phyloP scores from a whole-genome alignment of 2,797 vertebrate genomes.

The Coccyzus lansbergi region DNA sequence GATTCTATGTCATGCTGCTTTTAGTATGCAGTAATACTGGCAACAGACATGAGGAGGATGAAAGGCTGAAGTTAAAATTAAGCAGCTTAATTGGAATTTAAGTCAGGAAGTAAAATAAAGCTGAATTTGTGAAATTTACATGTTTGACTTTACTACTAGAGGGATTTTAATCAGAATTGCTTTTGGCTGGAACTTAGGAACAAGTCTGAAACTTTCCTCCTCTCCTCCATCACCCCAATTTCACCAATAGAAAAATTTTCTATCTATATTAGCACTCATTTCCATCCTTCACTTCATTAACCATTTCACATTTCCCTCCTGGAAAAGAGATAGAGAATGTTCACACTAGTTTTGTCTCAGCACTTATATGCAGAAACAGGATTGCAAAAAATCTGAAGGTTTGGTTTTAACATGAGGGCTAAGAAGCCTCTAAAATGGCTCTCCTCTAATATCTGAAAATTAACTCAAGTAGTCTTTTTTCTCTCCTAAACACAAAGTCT shows the following conservation, averaged over 20 bases:
- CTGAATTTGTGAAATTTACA: constrained; percentile 34
- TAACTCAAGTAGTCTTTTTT: background rate
- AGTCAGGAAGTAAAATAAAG: background rate
- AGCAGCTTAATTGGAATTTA: background rate
- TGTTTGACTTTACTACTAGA: constrained; percentile 26
- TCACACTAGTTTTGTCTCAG: constrained; percentile 23
- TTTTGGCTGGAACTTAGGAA: constrained; percentile 48
- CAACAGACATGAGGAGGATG: background rate
- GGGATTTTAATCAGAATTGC: constrained; percentile 13
- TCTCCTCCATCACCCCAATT: background rate
- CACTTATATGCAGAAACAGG: constrained; percentile 24
- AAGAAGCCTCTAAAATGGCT: background rate
- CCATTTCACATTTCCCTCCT: background rate
- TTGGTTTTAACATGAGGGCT: background rate
- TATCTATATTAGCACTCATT: constrained; percentile 28
- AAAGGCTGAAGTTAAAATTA: background rate
- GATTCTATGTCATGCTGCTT: background rate
- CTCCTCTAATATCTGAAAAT: background rate
- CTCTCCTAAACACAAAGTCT: background rate
- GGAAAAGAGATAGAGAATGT: background rate
- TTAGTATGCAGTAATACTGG: background rate
- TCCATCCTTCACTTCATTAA: constrained; percentile 14
- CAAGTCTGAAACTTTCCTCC: background rate
- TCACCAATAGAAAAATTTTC: constrained; percentile 9
- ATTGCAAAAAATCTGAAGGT: background rate